A percentile compares a stretch with the other conserved stretches of the same genome.
These are phyloP conservation scores for Diloba caeruleocephala DNA, from an alignment of 2,888 invertebrate species.

Conservation along the genomic window DNA sequence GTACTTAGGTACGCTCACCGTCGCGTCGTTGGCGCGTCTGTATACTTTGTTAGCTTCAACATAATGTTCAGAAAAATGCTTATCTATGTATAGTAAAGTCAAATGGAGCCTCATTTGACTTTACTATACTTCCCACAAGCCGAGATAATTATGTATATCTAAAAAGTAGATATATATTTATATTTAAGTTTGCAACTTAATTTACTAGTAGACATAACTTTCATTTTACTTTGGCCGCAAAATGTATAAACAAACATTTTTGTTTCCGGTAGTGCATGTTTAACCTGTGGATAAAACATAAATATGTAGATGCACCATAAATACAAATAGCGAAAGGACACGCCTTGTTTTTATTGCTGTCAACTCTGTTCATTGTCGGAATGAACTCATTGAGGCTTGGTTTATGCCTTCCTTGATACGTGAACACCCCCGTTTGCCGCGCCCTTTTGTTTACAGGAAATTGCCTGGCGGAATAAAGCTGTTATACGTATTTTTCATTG, in stretches of 20 bases:
- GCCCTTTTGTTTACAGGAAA: conserved; percentile 34
- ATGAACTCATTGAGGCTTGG: conserved; percentile 36
- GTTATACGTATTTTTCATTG: conserved; percentile 55
- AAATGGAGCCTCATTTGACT: conserved; percentile 38
- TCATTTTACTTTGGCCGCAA: too few relatives aligned
- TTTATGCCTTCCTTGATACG: conserved; percentile 46
- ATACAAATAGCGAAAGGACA: conserved; percentile 27
- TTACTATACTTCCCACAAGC: conserved; percentile 15
- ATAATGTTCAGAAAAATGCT: conserved; percentile 35
- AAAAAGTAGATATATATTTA: conserved; percentile 14
- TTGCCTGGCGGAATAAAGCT: conserved; percentile 21
- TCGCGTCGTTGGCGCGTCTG: conserved; percentile 12
- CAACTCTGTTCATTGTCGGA: conserved; percentile 25
- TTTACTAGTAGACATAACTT: too few relatives aligned
- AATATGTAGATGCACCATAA: conserved; percentile 35
- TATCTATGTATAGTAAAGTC: too few relatives aligned
- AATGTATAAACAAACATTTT: conserved; percentile 16
- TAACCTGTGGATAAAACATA: conserved; percentile 32
- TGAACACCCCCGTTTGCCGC: conserved; percentile 10
- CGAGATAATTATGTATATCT: conserved; percentile 6
- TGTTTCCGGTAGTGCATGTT: conserved; percentile 20
- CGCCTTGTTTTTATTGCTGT: conserved; percentile 35
- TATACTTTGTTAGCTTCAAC: conserved; percentile 22
- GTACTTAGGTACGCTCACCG: too few relatives aligned
- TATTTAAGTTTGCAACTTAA: too few relatives aligned